Percentiles rank a stretch among this genome's conserved stretches.
Evolutionary conservation across 1,140 invertebrate species (phyloP).

Genomic region (Leptopilina boulardi): DNA sequence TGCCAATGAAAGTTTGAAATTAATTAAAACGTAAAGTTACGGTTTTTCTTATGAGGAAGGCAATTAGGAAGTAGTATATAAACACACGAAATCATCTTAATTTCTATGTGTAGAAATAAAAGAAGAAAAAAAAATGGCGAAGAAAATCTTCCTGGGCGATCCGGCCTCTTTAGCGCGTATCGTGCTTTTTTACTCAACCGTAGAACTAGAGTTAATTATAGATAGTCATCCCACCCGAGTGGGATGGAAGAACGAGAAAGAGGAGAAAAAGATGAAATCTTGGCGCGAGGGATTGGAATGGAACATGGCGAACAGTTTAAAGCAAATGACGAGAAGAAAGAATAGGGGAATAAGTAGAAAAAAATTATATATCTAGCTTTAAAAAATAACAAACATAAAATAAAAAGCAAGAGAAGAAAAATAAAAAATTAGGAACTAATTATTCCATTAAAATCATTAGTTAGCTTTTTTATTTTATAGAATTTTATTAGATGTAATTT

Average conservation of each 20-base stretch:
- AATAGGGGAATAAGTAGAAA: background rate
- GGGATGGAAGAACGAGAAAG: constrained; percentile 40
- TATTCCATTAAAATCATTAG: no score
- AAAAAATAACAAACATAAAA: background rate
- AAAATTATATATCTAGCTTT: background rate
- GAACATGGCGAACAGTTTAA: constrained; percentile 15
- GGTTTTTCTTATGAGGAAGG: background rate
- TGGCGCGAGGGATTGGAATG: constrained; percentile 40
- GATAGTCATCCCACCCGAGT: constrained; percentile 49
- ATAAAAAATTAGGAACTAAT: no score
- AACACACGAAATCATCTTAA: background rate
- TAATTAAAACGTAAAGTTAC: background rate
- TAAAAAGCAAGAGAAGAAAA: background rate
- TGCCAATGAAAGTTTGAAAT: background rate
- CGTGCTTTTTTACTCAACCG: constrained; percentile 55
- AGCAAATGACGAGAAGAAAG: constrained; percentile 10
- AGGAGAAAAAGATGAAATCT: constrained; percentile 50
- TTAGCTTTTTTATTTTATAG: no score
- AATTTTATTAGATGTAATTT: no score
- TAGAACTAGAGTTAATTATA: constrained; percentile 59
- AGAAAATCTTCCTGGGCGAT: constrained; percentile 44
- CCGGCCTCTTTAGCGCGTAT: constrained; percentile 53
- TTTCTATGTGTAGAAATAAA: background rate
- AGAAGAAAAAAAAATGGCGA: constrained; percentile 33
- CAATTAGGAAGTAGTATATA: background rate